Percentiles rank a stretch among this genome's conserved stretches.
These are phyloP conservation scores for Odobenus rosmarus DNA, from an alignment of 2,113 vertebrate genomes.

Conservation along the genomic window DNA sequence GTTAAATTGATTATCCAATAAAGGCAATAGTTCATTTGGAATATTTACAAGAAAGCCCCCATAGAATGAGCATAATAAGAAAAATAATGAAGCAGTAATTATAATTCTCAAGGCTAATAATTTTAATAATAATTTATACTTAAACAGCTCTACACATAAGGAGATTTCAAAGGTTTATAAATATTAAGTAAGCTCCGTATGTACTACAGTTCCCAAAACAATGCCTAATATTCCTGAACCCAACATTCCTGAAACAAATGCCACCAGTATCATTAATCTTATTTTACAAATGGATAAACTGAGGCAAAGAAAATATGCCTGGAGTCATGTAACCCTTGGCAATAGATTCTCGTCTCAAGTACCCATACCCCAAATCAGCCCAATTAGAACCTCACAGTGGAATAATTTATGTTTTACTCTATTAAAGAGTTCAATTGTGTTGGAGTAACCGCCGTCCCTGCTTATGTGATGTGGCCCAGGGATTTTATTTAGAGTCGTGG, in stretches of 20 bases:
- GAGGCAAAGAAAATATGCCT: conserved; percentile 45
- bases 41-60: conserved; percentile 74
- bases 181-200: conserved; percentile 44
- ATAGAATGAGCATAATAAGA: conserved; percentile 76
- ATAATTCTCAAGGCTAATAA: conserved; percentile 79
- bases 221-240: neutral
- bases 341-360: neutral
- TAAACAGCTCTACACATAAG: conserved; percentile 69
- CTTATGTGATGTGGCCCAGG: neutral
- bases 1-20: conserved; percentile 70
- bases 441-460: neutral
- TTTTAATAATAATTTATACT: conserved; percentile 79
- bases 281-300: conserved; percentile 35
- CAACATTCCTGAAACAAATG: neutral
- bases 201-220: conserved; percentile 11
- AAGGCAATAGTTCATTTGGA: conserved; percentile 72
- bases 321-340: neutral
- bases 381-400: neutral
- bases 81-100: conserved; percentile 79
- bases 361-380: neutral
- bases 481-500: neutral
- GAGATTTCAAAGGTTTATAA: conserved; percentile 68
- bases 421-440: neutral
- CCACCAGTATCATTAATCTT: neutral
- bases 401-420: conserved; percentile 11